Percentiles rank a stretch among this genome's conserved stretches.
These are phyloP conservation scores for Rhinoraja longicauda DNA, from an alignment of 2,797 vertebrate species.

Conservation along the genomic window DNA sequence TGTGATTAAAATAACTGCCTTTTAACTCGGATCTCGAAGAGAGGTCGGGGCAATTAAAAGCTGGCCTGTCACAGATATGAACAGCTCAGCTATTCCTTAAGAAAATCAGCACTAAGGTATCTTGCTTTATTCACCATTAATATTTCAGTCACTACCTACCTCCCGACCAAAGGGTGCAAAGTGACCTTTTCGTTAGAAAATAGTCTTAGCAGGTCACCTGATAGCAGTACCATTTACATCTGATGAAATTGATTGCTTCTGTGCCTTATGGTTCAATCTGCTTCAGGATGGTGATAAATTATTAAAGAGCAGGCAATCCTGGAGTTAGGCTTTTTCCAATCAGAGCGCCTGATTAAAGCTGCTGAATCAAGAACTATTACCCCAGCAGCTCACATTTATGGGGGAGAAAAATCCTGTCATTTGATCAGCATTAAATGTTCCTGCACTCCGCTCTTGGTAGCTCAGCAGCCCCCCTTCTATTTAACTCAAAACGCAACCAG, in stretches of 20 bases:
- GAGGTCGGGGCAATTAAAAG: not conserved
- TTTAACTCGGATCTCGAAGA: not conserved
- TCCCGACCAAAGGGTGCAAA: not conserved
- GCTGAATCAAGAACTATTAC: not conserved
- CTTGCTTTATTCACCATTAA: not conserved
- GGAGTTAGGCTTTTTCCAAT: not conserved
- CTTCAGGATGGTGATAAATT: slow-evolving; percentile 19
- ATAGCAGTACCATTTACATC: not conserved
- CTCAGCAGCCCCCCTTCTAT: not conserved
- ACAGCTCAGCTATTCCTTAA: not conserved
- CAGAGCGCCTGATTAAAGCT: slow-evolving; percentile 1
- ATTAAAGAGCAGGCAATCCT: not conserved
- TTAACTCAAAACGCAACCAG: not conserved
- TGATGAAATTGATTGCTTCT: slow-evolving; percentile 13
- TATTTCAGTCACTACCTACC: not conserved
- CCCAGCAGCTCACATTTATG: not conserved
- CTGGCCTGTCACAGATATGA: not conserved
- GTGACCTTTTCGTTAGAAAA: not conserved
- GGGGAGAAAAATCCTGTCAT: not conserved
- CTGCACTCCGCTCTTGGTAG: not conserved
- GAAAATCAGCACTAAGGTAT: not conserved
- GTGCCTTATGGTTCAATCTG: slow-evolving; percentile 17
- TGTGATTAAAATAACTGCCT: not conserved
- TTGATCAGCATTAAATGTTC: not conserved
- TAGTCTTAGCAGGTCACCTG: not conserved